These are phyloP conservation scores for Rhinogobius similis DNA, from an alignment of 2,113 vertebrate genomes.

Conservation along the genomic window DNA sequence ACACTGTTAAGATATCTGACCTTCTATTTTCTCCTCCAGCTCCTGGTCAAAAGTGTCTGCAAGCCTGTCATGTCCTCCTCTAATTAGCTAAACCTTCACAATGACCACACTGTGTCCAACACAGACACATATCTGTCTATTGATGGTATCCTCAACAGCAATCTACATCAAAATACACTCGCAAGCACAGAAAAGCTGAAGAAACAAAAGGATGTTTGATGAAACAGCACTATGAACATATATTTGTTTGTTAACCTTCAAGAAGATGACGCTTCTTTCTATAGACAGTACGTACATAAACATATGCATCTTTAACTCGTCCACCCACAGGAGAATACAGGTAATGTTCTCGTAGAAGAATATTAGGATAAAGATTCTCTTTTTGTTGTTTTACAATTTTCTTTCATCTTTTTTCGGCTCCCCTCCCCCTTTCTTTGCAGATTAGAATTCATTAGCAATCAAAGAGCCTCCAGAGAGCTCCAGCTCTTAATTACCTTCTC, in stretches of 20 bases:
- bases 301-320: not conserved
- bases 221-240: constrained; percentile 5
- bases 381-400: constrained; percentile 72
- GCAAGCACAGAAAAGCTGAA: constrained; percentile 3
- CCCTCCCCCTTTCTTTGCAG: constrained; percentile 82
- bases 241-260: constrained; percentile 26
- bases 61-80: constrained; percentile 61
- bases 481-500: constrained; percentile 86
- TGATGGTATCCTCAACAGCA: constrained; percentile 17
- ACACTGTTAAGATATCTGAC: constrained; percentile 74
- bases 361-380: constrained; percentile 49
- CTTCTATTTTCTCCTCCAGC: constrained; percentile 62
- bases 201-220: not conserved
- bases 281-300: not conserved
- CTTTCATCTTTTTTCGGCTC: constrained; percentile 74
- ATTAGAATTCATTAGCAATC: constrained; percentile 89
- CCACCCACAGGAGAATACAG: constrained; percentile 19
- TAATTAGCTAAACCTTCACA: constrained; percentile 56
- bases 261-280: constrained; percentile 1
- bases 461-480: constrained; percentile 85
- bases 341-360: constrained; percentile 41
- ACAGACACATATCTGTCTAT: constrained; percentile 36
- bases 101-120: constrained; percentile 41
- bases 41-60: constrained; percentile 57
- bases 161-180: constrained; percentile 15